These are phyloP conservation scores for Ariopsis seemanni DNA, from an alignment of 2,113 vertebrate genomes.

Conservation along the genomic window DNA sequence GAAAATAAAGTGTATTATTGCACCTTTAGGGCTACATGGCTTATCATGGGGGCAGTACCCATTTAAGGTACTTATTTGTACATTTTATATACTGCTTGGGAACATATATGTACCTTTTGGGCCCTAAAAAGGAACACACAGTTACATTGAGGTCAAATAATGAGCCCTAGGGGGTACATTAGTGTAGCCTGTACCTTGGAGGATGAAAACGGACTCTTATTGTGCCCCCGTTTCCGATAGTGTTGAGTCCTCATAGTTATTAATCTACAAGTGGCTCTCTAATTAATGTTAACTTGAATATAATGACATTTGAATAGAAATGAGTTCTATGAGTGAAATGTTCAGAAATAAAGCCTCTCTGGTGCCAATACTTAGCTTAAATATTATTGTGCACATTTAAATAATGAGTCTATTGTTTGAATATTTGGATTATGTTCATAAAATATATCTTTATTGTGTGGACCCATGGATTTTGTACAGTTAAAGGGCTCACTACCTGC, in stretches of 20 bases:
- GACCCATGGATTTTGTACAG: neutral
- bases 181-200: too few species aligned
- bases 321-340: neutral
- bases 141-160: too few species aligned
- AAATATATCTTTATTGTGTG: neutral
- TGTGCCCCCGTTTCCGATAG: too few species aligned
- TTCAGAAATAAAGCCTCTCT: neutral
- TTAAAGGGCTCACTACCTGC: neutral
- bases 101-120: too few species aligned
- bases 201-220: too few species aligned
- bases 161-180: too few species aligned
- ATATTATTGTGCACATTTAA: conserved; percentile 3
- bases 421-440: neutral
- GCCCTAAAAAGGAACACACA: too few species aligned
- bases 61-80: too few species aligned
- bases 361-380: neutral
- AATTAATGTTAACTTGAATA: conserved; percentile 2
- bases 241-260: neutral
- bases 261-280: neutral
- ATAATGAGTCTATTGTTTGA: neutral
- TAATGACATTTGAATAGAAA: conserved; percentile 15
- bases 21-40: too few species aligned
- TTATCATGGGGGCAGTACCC: too few species aligned
- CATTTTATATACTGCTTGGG: too few species aligned
- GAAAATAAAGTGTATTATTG: too few species aligned